Base-by-base conservation (phyloP, 2,113 vertebrate genomes). In the Phrynosoma blainvillii region DNA sequence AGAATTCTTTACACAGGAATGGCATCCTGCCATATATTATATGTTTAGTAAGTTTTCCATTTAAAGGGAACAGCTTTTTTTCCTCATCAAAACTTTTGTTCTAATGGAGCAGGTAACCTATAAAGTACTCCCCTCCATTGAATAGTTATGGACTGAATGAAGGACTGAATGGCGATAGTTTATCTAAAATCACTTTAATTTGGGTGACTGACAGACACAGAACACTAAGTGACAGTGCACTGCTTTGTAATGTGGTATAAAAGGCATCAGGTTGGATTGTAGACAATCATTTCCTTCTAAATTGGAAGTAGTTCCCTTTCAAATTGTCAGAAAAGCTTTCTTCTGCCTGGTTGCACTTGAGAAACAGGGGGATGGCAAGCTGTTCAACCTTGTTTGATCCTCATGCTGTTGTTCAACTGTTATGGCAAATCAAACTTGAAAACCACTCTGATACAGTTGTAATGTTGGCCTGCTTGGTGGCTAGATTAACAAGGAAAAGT, bases 261-360 rank as follows among this genome's bases (percentile, higher is more conserved):
- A 0, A 93, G 90, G 89, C 90, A 90, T 84, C 0, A 3, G 85
- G 36, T 65, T 93, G 92, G 92, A 89, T 88, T 91, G 74, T 65
- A 84, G 0, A 23, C 93, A 95, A 93, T 95, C 93, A 91, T 96
- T 95, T 90, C 89, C 90, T 87, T 85, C 91, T 91, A 92, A 94
- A 95, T 94, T 95, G 93, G 84, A 93, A 94, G 93, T 93, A 85
- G 91, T 93, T 93, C 87, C 91, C 88, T 96, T 95, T 95, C 92
- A 96, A 91, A 88, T 92, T 95, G 95, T 96, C 95, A 93, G 93
- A 95, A 94, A 84, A 78, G 93, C 93, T 96, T 94, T 92, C 84
- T 94, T 93, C 92, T 95, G 94, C 93, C 92, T 92, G 54, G 0
- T 73, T 94, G 94, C 93, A 91, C 90, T 95, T 90, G 91, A 96